Evolutionary conservation across 2,888 invertebrate species (phyloP).

Genomic region (Epinotia bilunana): DNA sequence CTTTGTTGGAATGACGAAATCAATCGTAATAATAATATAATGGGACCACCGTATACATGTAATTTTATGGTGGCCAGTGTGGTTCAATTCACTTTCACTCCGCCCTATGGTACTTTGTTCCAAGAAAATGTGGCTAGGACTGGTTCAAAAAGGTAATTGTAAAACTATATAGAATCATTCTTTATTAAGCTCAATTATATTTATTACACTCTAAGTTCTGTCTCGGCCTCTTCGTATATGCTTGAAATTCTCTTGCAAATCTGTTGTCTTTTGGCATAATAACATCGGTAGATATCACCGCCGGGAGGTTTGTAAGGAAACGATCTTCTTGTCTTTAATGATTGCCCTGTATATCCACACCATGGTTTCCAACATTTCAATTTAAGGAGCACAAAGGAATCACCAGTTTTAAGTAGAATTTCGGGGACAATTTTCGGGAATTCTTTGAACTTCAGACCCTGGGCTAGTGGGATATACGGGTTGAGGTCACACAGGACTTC

Average conservation of each 20-base stretch:
- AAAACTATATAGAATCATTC: neutral
- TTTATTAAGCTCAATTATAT: neutral
- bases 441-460: conserved; percentile 62
- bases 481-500: conserved; percentile 69
- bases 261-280: conserved; percentile 72
- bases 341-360: conserved; percentile 69
- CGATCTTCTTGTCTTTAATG: conserved; percentile 52
- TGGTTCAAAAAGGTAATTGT: conserved; percentile 17
- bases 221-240: neutral
- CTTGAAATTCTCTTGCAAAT: conserved; percentile 65
- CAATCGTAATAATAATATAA: conserved; percentile 43
- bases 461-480: conserved; percentile 62
- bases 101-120: conserved; percentile 32
- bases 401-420: conserved; percentile 66
- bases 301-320: conserved; percentile 63
- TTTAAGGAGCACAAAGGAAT: conserved; percentile 58
- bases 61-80: conserved; percentile 43
- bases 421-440: conserved; percentile 55
- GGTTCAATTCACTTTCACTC: conserved; percentile 43
- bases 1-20: conserved; percentile 42
- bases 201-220: neutral
- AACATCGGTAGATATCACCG: conserved; percentile 70
- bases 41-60: conserved; percentile 42
- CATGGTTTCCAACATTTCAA: conserved; percentile 62
- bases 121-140: conserved; percentile 34